Evolutionary conservation across 2,888 invertebrate species (phyloP).

Genomic region (Mayetiola destructor): DNA sequence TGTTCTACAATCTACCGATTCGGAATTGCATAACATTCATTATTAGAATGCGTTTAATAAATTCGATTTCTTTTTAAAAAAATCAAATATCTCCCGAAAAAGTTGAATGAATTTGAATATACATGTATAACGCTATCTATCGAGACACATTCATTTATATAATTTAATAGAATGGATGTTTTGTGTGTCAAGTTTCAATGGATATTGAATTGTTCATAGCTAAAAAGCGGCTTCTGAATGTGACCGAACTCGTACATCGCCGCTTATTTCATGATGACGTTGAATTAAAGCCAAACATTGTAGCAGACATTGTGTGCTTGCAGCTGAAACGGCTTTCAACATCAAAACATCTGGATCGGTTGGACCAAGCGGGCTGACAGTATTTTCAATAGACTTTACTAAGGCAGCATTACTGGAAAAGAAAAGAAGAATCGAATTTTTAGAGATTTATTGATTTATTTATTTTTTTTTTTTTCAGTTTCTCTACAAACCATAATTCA

Average conservation of each 20-base stretch:
- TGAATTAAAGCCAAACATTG: slow-evolving; percentile 78
- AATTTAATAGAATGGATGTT: no score
- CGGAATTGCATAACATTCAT: no score
- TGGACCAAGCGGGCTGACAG: slow-evolving; percentile 50
- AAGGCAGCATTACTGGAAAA: slow-evolving; percentile 53
- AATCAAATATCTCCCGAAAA: no score
- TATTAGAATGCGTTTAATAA: no score
- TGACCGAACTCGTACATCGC: slow-evolving; percentile 14
- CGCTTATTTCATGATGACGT: slow-evolving; percentile 42
- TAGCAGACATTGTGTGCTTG: slow-evolving; percentile 72
- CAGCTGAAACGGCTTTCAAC: slow-evolving; percentile 80
- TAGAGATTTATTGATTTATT: background rate
- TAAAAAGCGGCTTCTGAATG: slow-evolving; percentile 21
- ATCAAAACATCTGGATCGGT: slow-evolving; percentile 73
- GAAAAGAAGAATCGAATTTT: background rate
- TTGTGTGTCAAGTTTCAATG: no score
- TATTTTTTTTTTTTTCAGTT: no score
- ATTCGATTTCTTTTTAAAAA: no score
- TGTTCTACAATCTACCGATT: no score
- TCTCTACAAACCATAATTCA: slow-evolving; percentile 47
- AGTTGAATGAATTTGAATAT: no score
- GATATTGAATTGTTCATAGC: no score
- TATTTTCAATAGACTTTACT: slow-evolving; percentile 62
- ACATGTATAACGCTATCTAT: no score
- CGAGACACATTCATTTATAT: no score